A percentile compares a stretch with the other conserved stretches of the same genome.
phyloP scores from a whole-genome alignment of 1,140 invertebrate species.

The Episyrphus balteatus region DNA sequence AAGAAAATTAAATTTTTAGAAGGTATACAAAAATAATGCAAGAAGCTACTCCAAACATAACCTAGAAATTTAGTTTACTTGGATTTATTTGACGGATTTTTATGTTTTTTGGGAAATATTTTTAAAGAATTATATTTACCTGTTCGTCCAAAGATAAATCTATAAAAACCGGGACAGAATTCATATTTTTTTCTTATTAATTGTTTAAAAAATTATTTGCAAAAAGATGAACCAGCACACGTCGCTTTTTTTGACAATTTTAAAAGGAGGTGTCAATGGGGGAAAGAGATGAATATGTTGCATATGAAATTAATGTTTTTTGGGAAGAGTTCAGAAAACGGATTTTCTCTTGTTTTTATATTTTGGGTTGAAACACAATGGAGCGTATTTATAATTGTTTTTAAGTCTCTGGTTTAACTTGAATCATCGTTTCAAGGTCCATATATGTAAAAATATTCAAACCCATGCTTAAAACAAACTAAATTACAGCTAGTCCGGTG shows the following conservation, averaged over 20 bases:
- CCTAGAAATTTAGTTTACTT: slow-evolving; percentile 22
- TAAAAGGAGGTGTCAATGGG: background rate
- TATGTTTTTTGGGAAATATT: background rate
- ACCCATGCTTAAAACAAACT: no score
- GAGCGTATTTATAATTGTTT: no score
- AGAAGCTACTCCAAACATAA: slow-evolving; percentile 25
- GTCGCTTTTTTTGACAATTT: slow-evolving; percentile 7
- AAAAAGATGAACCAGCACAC: slow-evolving; percentile 3
- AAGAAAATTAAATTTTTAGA: slow-evolving; percentile 25
- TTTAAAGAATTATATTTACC: slow-evolving; percentile 39
- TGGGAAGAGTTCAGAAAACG: no score
- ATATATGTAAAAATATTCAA: no score
- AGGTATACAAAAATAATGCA: slow-evolving; percentile 17
- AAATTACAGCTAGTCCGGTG: no score
- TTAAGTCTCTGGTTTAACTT: no score
- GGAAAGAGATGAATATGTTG: no score
- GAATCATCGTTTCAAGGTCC: no score
- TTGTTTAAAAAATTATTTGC: slow-evolving; percentile 3
- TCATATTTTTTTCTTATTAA: slow-evolving; percentile 40
- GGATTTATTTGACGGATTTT: background rate
- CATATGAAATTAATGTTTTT: no score
- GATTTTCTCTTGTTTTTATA: no score
- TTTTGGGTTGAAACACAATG: no score
- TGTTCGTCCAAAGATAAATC: slow-evolving; percentile 68
- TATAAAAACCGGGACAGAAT: slow-evolving; percentile 68